A percentile compares a stretch with the other conserved stretches of the same genome.
These are phyloP conservation scores for Plodia interpunctella DNA, from an alignment of 1,140 invertebrate species.

Conservation along the genomic window DNA sequence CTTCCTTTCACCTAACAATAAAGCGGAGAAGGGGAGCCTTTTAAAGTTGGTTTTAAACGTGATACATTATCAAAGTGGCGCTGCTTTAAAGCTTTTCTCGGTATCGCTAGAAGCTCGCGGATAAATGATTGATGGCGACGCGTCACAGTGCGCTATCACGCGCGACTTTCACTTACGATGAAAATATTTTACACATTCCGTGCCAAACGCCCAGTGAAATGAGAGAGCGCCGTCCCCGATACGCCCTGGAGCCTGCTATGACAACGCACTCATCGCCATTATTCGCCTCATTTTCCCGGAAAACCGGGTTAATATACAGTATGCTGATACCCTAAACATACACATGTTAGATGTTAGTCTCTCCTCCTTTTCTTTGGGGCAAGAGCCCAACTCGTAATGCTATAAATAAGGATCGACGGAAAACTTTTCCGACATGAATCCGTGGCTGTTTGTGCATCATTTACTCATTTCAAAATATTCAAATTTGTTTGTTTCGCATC, in stretches of 20 bases:
- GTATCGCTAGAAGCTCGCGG: slow-evolving; percentile 51
- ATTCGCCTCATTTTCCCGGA: not conserved
- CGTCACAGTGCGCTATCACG: slow-evolving; percentile 45
- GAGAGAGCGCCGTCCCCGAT: slow-evolving; percentile 13
- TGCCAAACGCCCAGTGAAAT: slow-evolving; percentile 23
- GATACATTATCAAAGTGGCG: slow-evolving; percentile 69
- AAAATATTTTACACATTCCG: slow-evolving; percentile 55
- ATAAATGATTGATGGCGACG: slow-evolving; percentile 71
- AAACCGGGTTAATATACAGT: slow-evolving; percentile 2
- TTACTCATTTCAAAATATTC: slow-evolving; percentile 51
- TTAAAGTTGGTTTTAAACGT: slow-evolving; percentile 70
- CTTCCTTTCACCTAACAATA: slow-evolving; percentile 51
- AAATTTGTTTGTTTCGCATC: slow-evolving; percentile 26
- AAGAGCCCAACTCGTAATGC: slow-evolving; percentile 28
- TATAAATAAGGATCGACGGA: slow-evolving; percentile 31
- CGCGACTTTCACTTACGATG: slow-evolving; percentile 52
- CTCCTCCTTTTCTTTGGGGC: slow-evolving; percentile 19
- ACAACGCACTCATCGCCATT: slow-evolving; percentile 14
- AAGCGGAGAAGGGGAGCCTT: slow-evolving; percentile 48
- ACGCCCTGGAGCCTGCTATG: slow-evolving; percentile 10
- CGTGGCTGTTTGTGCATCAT: slow-evolving; percentile 38
- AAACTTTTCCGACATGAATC: slow-evolving; percentile 39
- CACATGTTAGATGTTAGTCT: slow-evolving; percentile 17
- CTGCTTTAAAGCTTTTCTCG: slow-evolving; percentile 70
- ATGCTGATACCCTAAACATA: slow-evolving; percentile 5